These are phyloP conservation scores for Rattus rattus DNA, from an alignment of 2,113 vertebrate genomes.

Conservation along the genomic window DNA sequence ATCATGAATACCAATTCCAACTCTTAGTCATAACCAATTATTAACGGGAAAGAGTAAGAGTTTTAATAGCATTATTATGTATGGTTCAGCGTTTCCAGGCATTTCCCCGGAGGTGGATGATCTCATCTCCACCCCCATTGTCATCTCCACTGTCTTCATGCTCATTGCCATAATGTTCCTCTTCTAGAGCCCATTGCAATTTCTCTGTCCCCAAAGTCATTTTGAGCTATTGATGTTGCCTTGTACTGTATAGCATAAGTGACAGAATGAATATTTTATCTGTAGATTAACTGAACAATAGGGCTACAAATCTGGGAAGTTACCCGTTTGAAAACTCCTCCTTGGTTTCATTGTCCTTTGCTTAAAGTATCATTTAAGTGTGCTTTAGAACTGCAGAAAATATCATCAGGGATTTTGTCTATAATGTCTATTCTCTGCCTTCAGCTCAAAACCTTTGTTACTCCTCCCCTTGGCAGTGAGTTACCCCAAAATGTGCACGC, in stretches of 20 bases:
- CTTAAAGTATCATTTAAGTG: not conserved
- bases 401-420: not conserved
- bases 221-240: not conserved
- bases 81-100: not conserved
- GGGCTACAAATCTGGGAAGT: not conserved
- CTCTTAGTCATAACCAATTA: conserved; percentile 28
- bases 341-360: not conserved
- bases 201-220: not conserved
- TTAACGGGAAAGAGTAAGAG: conserved; percentile 14
- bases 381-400: not conserved
- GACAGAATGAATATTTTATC: not conserved
- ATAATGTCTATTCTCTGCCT: not conserved
- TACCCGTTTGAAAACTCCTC: not conserved
- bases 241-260: not conserved
- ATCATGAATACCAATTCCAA: not conserved
- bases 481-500: not conserved
- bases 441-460: not conserved
- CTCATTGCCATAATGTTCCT: not conserved
- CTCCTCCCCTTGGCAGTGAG: not conserved
- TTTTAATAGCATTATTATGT: conserved; percentile 10
- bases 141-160: not conserved
- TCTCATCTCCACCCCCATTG: not conserved
- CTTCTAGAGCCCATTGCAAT: not conserved
- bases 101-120: not conserved
- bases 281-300: not conserved